phyloP scores from a whole-genome alignment of 2,113 vertebrate genomes.

The Podilymbus podiceps region DNA sequence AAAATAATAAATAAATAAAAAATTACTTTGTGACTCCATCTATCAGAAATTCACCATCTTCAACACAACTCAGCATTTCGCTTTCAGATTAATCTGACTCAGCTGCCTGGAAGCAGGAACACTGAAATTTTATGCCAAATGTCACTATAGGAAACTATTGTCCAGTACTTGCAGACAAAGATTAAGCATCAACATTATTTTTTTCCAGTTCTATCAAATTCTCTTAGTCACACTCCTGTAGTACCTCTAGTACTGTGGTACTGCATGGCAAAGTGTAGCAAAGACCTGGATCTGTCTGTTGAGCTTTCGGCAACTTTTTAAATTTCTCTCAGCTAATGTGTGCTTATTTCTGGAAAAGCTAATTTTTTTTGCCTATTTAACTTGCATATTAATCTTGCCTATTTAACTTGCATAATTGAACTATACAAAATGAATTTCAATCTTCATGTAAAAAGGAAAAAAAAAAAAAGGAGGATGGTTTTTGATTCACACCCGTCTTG shows the following conservation, averaged over 20 bases:
- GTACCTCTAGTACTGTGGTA: background rate
- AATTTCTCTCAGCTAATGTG: background rate
- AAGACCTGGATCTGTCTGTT: background rate
- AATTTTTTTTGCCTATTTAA: constrained; percentile 3
- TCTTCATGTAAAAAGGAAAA: background rate
- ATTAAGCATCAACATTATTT: background rate
- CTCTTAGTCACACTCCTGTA: background rate
- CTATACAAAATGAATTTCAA: constrained; percentile 15
- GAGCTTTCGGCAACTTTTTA: background rate
- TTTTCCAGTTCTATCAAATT: background rate
- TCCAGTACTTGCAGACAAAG: background rate
- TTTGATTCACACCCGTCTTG: constrained; percentile 19
- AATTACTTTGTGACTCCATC: background rate
- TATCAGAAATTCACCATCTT: background rate
- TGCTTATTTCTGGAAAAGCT: background rate
- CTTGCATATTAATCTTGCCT: constrained; percentile 14
- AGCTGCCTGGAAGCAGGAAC: background rate
- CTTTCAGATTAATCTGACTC: background rate
- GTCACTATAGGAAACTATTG: background rate
- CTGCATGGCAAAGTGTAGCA: background rate
- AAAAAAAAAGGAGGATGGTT: background rate
- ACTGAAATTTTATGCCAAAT: background rate
- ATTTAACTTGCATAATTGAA: background rate
- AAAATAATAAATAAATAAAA: background rate
- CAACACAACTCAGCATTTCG: background rate